Evolutionary conservation across 2,888 invertebrate genomes (phyloP), one percentile per base, ranked within the genome.

Genomic region (Pasiphila rectangulata): DNA sequence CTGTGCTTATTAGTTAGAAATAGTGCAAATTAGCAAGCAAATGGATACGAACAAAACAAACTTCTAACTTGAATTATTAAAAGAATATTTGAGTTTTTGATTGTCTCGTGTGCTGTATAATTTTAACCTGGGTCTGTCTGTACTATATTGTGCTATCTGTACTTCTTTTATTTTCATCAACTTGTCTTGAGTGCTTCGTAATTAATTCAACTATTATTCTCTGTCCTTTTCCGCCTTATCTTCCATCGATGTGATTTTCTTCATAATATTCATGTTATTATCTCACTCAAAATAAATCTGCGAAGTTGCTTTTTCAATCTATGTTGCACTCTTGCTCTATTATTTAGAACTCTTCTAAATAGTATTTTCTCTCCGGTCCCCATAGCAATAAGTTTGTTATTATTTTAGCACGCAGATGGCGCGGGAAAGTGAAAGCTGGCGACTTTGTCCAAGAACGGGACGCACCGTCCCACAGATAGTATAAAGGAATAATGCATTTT

Each of bases 381-480:
- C 29, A 49, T 66, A 66, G 64, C 64, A 64, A 67, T 53, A 69
- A 71, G 66, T 64, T 64, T 56, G n/a, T 62, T 69, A 72, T 73
- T 77, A 67, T 84, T 88, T 84, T 87, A 88, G 87, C 78, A 74
- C 65, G 79, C 83, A 79, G 81, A 62, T 66, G 69, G 77, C 71
- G 66, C 77, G 73, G 68, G 85, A 83, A 77, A 83, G 78, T 73
- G 87, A 88, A 75, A 78, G 83, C 67, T 85, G 87, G 87, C 74
- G 83, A 74, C 82, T 87, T 53, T 88, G 84, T 69, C 83, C 86
- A 41, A 67, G 80, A 69, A 77, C 74, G 73, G 83, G 79, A 64
- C 72, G 80, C 70, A 83, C 80, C 77, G 81, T 80, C 74, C 87
- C 87, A 67, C 85, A 86, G 72, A 83, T 87, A 80, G 87, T 88